Percentiles rank a stretch among this genome's conserved stretches.
phyloP scores from a whole-genome alignment of 2,888 invertebrate species.

The Apamea crenata region DNA sequence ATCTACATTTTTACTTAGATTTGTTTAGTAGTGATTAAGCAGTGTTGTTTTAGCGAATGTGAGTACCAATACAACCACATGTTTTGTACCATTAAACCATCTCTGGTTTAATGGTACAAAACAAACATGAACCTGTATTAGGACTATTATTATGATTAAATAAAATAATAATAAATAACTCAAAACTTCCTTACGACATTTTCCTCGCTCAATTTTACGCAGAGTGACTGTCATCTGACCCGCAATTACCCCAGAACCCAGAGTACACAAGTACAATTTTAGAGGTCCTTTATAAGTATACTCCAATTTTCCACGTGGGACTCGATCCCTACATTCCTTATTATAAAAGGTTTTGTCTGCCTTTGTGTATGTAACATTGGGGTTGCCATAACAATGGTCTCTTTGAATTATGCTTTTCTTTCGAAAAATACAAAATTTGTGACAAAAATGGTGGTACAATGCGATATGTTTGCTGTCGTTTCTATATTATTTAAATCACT shows the following conservation, averaged over 20 bases:
- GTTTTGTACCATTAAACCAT: too few species aligned
- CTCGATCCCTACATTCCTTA: slow-evolving; percentile 10
- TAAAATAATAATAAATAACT: too few species aligned
- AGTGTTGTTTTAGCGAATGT: too few species aligned
- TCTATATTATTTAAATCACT: too few species aligned
- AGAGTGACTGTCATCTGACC: not conserved
- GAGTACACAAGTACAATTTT: not conserved
- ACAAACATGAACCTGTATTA: too few species aligned
- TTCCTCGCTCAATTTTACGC: not conserved
- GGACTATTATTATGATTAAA: too few species aligned
- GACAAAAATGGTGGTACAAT: not conserved
- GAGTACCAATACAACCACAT: too few species aligned
- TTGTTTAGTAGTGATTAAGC: too few species aligned
- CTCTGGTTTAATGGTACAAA: too few species aligned
- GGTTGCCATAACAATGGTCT: slow-evolving; percentile 2
- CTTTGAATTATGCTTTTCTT: not conserved
- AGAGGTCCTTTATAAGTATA: not conserved
- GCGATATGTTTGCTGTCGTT: not conserved
- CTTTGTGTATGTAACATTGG: slow-evolving; percentile 4
- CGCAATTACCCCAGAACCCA: not conserved
- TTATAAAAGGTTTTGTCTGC: slow-evolving; percentile 19
- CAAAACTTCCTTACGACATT: too few species aligned
- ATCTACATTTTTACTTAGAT: too few species aligned
- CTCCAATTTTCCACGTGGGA: not conserved
- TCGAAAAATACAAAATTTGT: not conserved